A percentile compares a stretch with the other conserved stretches of the same genome.
Conservation (phyloP, 2,797 vertebrate species). For the Chaunax sp. region DNA sequence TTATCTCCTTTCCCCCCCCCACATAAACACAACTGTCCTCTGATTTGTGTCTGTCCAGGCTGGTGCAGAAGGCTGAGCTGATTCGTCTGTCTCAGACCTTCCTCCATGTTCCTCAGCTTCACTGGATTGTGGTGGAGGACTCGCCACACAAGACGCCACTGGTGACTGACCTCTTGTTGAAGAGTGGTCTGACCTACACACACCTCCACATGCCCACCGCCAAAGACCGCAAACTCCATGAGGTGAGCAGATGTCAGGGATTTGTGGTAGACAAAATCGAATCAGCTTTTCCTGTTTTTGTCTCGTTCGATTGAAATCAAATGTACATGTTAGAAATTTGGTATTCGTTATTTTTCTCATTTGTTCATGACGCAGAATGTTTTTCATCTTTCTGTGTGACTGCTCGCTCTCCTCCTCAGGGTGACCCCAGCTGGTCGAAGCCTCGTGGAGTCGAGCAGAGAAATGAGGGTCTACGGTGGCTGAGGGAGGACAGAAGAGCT, state of each 20-base stretch:
- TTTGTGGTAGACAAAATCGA: background rate
- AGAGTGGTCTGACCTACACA: slow-evolving; percentile 82
- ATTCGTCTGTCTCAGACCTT: slow-evolving; percentile 85
- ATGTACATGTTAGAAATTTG: background rate
- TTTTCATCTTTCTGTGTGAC: background rate
- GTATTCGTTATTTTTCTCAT: background rate
- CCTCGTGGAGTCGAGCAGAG: slow-evolving; percentile 88
- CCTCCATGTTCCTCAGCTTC: slow-evolving; percentile 84
- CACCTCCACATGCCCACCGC: slow-evolving; percentile 84
- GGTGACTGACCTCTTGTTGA: slow-evolving; percentile 78
- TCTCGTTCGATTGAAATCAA: background rate
- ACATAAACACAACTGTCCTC: rapidly evolving
- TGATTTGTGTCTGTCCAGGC: slow-evolving; percentile 57
- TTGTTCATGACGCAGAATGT: background rate
- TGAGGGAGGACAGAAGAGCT: slow-evolving; percentile 78
- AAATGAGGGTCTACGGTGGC: slow-evolving; percentile 87
- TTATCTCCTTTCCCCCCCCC: background rate
- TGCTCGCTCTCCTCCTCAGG: slow-evolving; percentile 42
- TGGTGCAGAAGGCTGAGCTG: slow-evolving; percentile 87
- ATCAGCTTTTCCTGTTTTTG: background rate
- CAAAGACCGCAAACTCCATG: slow-evolving; percentile 84
- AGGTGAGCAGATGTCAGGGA: slow-evolving; percentile 53
- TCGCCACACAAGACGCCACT: slow-evolving; percentile 77
- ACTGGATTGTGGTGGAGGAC: slow-evolving; percentile 88
- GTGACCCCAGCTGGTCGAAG: slow-evolving; percentile 89